These are phyloP conservation scores for Pseudochirops cupreus DNA, from an alignment of 2,797 vertebrate species.

Conservation along the genomic window DNA sequence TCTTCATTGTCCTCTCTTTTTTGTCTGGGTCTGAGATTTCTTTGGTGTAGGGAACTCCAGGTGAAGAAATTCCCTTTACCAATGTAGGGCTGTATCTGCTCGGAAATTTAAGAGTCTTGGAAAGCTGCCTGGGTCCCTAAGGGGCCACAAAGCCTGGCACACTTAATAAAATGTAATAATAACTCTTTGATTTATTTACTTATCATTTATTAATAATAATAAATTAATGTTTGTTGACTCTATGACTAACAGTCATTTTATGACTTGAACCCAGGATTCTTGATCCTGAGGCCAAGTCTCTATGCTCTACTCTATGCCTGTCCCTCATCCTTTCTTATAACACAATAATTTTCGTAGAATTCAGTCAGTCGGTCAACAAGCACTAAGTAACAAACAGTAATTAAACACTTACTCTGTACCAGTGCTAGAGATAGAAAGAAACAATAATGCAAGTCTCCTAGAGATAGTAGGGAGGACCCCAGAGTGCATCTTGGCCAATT, in stretches of 20 bases:
- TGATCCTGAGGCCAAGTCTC: not conserved
- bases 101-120: not conserved
- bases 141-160: not conserved
- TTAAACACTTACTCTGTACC: not conserved
- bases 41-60: not conserved
- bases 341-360: not conserved
- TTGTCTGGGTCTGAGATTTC: not conserved
- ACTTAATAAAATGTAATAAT: not conserved
- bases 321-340: not conserved
- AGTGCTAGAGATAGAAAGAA: not conserved
- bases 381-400: not conserved
- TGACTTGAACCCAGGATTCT: not conserved
- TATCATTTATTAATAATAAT: no score
- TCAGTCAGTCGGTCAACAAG: not conserved
- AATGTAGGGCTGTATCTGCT: not conserved
- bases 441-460: not conserved
- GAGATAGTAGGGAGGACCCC: not conserved
- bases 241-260: not conserved
- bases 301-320: not conserved
- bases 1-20: not conserved
- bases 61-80: not conserved
- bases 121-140: not conserved
- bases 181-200: no score
- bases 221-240: not conserved
- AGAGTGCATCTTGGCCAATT: not conserved